These are phyloP conservation scores for Cataglyphis albicans DNA, from an alignment of 2,888 invertebrate species.

Conservation along the genomic window DNA sequence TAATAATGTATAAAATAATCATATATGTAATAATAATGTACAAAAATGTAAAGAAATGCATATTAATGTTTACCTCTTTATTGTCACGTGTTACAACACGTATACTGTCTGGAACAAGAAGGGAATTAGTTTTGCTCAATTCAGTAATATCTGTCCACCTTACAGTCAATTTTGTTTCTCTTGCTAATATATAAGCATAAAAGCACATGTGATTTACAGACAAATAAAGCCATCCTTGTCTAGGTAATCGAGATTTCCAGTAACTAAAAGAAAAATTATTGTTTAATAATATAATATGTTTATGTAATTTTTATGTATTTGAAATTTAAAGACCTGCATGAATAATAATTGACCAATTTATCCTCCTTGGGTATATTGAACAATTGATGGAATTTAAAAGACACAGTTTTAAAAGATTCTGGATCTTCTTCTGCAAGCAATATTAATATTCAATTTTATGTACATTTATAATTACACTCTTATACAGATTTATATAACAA, in stretches of 20 bases:
- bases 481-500: conserved; percentile 6
- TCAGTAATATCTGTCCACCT: conserved; percentile 96
- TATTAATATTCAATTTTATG: conserved; percentile 28
- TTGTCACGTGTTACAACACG: conserved; percentile 94
- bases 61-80: conserved; percentile 86
- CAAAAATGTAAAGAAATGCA: not conserved
- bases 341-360: conserved; percentile 97
- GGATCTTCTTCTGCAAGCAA: conserved; percentile 92
- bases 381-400: conserved; percentile 94
- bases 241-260: conserved; percentile 96
- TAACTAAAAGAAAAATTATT: conserved; percentile 89
- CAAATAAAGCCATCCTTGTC: conserved; percentile 99
- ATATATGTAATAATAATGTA: not conserved
- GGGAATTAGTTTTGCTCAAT: conserved; percentile 91
- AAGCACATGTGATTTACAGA: conserved; percentile 98
- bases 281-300: not conserved
- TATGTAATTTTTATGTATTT: conserved; percentile 69
- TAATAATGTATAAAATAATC: no score
- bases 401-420: conserved; percentile 91
- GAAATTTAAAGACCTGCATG: conserved; percentile 91
- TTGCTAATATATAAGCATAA: conserved; percentile 97
- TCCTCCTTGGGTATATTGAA: conserved; percentile 97
- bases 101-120: conserved; percentile 94
- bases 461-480: not conserved
- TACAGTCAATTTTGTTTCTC: conserved; percentile 94